Evolutionary conservation across 2,797 vertebrate species (phyloP).

Genomic region (Muscicapa striata): DNA sequence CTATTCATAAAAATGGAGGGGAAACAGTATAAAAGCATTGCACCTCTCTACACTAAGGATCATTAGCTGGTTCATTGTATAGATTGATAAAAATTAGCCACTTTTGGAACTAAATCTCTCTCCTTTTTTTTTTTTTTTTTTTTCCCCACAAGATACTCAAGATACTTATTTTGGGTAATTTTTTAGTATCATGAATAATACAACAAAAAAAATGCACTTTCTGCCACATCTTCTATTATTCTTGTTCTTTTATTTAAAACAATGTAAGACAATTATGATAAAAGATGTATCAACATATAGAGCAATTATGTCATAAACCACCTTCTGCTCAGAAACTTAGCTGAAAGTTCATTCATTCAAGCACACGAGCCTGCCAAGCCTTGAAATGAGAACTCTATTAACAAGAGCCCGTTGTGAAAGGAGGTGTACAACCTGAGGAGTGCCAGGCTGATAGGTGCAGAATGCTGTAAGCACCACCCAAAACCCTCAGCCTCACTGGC

Average conservation of each 20-base stretch:
- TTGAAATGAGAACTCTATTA: slow-evolving; percentile 64
- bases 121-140: background rate
- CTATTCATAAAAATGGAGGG: slow-evolving; percentile 74
- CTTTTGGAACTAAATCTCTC: slow-evolving; percentile 66
- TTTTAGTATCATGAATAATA: slow-evolving; percentile 74
- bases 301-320: slow-evolving; percentile 76
- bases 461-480: background rate
- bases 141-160: slow-evolving; percentile 48
- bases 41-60: slow-evolving; percentile 62
- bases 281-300: slow-evolving; percentile 77
- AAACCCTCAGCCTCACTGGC: background rate
- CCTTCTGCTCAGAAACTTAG: slow-evolving; percentile 72
- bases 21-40: slow-evolving; percentile 64
- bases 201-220: slow-evolving; percentile 66
- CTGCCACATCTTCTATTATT: slow-evolving; percentile 73
- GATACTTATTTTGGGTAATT: slow-evolving; percentile 76
- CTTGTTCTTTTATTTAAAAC: slow-evolving; percentile 78
- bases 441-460: background rate
- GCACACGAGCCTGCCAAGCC: slow-evolving; percentile 58
- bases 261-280: slow-evolving; percentile 76
- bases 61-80: slow-evolving; percentile 74
- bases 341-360: slow-evolving; percentile 74
- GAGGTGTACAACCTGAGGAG: slow-evolving; percentile 19
- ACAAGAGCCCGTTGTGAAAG: slow-evolving; percentile 3
- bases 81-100: slow-evolving; percentile 74